Evolutionary conservation across 2,888 invertebrate genomes (phyloP).

Genomic region (Phyllotreta cruciferae): DNA sequence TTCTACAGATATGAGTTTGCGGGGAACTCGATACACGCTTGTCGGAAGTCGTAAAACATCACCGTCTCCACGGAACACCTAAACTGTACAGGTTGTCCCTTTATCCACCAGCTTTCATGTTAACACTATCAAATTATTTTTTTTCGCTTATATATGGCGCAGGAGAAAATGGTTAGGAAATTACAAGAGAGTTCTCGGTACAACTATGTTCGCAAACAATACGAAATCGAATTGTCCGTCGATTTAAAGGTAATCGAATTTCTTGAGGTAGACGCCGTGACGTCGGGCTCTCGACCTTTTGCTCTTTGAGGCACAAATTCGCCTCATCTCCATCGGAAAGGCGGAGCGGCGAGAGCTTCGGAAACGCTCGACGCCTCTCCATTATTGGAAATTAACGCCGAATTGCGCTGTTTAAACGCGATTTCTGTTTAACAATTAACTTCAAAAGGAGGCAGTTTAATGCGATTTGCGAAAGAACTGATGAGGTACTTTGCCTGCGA

Average conservation of each 20-base stretch:
- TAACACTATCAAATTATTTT: not conserved
- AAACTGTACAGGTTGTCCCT: not conserved
- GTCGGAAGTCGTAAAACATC: conserved; percentile 46
- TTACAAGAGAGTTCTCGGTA: not conserved
- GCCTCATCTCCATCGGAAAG: conserved; percentile 2
- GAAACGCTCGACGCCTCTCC: conserved; percentile 1
- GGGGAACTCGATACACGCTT: conserved; percentile 46
- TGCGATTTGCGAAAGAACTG: no score
- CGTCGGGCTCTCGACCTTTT: not conserved
- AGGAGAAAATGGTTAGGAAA: no score
- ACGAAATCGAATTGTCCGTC: not conserved
- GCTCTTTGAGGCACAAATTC: conserved; percentile 5
- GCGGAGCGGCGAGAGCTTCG: not conserved
- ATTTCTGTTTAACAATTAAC: no score
- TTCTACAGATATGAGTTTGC: conserved; percentile 46
- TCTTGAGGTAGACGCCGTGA: conserved; percentile 9
- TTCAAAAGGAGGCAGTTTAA: no score
- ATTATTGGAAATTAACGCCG: conserved; percentile 5
- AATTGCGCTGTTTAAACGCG: no score
- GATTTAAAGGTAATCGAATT: conserved; percentile 10
- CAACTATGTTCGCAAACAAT: conserved; percentile 1
- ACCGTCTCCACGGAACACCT: not conserved
- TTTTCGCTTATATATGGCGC: no score
- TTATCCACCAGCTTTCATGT: no score
- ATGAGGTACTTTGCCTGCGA: no score